Conservation (phyloP, 1,140 invertebrate genomes). For the roundworm (Caenorhabditis elegans) region DNA sequence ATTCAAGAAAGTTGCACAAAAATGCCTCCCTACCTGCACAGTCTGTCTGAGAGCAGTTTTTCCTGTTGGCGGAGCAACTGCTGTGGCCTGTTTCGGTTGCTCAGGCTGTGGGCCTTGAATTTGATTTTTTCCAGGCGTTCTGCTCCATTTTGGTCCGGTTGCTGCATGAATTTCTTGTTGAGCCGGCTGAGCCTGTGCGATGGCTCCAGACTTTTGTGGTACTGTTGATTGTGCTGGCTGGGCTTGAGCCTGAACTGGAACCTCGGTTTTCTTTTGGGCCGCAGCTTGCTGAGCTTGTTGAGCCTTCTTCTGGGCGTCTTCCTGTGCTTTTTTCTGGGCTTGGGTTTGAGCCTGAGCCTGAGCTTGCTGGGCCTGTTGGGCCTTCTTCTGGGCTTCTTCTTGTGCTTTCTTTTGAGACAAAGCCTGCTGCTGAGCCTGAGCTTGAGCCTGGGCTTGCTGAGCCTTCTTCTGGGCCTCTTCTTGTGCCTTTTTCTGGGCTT, state of each 20-base stretch:
- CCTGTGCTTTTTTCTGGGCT: neutral
- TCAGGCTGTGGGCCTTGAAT: neutral
- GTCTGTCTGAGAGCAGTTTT: constrained; percentile 12
- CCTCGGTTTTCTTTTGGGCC: neutral
- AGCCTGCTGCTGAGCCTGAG: constrained; percentile 27
- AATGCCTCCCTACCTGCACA: neutral
- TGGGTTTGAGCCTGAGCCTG: neutral
- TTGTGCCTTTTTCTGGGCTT: constrained; percentile 38
- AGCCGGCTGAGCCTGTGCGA: neutral
- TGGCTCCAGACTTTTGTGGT: neutral
- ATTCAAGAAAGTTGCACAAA: neutral
- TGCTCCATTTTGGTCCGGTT: neutral
- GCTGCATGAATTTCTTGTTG: neutral
- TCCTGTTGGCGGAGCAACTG: neutral
- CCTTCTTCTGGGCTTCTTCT: neutral
- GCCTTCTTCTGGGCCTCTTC: constrained; percentile 37
- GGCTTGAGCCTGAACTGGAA: constrained; percentile 1
- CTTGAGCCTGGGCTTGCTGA: neutral
- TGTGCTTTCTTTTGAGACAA: neutral
- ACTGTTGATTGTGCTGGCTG: neutral
- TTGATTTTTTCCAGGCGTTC: neutral
- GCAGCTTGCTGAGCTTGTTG: neutral
- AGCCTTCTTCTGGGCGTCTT: neutral
- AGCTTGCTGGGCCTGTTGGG: neutral
- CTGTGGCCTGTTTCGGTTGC: neutral